Evolutionary conservation across 2,888 invertebrate species (phyloP), one percentile per base, ranked within the genome.

Genomic region (Coleophora flavipennella): DNA sequence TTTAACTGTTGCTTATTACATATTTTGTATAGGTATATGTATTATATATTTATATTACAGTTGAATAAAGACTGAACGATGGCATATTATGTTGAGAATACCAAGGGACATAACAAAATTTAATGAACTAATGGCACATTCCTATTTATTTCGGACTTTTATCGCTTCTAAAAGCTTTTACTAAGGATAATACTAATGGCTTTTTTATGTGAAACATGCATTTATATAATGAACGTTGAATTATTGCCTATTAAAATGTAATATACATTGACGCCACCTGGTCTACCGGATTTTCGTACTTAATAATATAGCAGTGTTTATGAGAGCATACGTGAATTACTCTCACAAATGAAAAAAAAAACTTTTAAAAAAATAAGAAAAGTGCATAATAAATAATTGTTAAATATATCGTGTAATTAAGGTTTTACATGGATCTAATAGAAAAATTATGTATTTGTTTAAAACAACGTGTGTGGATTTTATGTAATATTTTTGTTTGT

Each of bases 1-100:
- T 53, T 48, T 49, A 59, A 61, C 56, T 62, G 57, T 70, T 69
- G 65, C 63, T 62, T 70, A 61, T 61, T 64, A 57, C 56, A 57
- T 53, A 59, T 55, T 61, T 65, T 65, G 20, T 20, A 20, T 62
- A 53, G 53, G 66, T 63, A 59, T 61, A 55, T 62, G n/a, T 53
- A 59, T n/a, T n/a, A 53, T 62, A 20, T 20, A 20, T 20, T 20
- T 20, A 20, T 20, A 6, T 58, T 61, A 64, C 61, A 64, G 59
- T 62, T 68, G 66, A 20, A 20, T 20, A 20, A 80, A 81, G 80
- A 81, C 80, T 80, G 80, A 80, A 58, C 63, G 69, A 62, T 70
- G 69, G 70, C 69, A 69, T 72, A 61, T 70, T 70, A 67, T 50
- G 60, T 65, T 67, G 51, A 51, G 13, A 26, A 55, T 55, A 41